Evolutionary conservation across 2,113 vertebrate species (phyloP).

Genomic region (Cacatua alba): DNA sequence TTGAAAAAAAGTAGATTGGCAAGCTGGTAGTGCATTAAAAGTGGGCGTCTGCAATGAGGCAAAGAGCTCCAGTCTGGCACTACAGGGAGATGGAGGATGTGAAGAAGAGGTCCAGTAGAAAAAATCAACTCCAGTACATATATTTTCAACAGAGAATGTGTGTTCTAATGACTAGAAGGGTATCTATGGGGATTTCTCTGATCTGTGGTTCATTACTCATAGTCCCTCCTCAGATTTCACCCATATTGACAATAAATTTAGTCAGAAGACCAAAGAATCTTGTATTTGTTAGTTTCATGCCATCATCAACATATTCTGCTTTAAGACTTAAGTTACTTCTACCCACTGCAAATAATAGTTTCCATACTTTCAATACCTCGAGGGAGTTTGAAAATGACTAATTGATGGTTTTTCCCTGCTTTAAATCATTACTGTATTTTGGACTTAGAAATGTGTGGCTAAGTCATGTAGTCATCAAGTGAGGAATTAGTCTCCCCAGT

Average conservation of each 20-base stretch:
- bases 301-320: slow-evolving; percentile 28
- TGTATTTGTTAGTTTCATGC: slow-evolving; percentile 54
- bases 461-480: slow-evolving; percentile 16
- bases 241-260: slow-evolving; percentile 48
- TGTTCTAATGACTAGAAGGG: slow-evolving; percentile 52
- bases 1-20: not conserved
- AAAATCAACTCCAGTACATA: slow-evolving; percentile 28
- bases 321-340: slow-evolving; percentile 38
- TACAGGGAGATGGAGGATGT: slow-evolving; percentile 24
- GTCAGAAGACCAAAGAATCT: not conserved
- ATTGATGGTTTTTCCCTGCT: slow-evolving; percentile 63
- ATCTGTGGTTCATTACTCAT: slow-evolving; percentile 65
- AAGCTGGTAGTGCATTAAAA: slow-evolving; percentile 19
- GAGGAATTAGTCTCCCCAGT: slow-evolving; percentile 5
- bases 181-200: slow-evolving; percentile 62
- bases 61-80: slow-evolving; percentile 13
- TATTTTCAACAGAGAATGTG: slow-evolving; percentile 42
- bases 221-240: slow-evolving; percentile 62
- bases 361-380: slow-evolving; percentile 41
- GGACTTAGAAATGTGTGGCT: slow-evolving; percentile 36
- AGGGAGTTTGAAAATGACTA: slow-evolving; percentile 52
- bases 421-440: slow-evolving; percentile 53
- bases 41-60: not conserved
- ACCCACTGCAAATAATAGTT: slow-evolving; percentile 46
- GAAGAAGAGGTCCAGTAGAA: slow-evolving; percentile 36